phyloP scores from a whole-genome alignment of 2,113 vertebrate genomes.

The Casuarius casuarius region DNA sequence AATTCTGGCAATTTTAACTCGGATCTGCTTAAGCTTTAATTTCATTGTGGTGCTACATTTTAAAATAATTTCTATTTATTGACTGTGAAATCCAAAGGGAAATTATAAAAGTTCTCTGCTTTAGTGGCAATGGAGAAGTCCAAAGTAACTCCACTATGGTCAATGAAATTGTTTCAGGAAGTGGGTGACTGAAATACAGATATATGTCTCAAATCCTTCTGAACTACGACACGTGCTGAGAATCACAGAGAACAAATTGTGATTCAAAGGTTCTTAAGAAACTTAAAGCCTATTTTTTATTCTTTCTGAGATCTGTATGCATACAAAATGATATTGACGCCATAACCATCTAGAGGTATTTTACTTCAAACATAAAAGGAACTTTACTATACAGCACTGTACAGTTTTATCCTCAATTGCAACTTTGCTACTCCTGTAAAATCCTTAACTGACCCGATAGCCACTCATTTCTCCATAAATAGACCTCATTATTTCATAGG shows the following conservation, averaged over 20 bases:
- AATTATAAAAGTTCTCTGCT: not conserved
- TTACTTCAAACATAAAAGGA: not conserved
- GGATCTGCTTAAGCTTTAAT: not conserved
- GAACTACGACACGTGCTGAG: not conserved
- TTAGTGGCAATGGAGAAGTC: not conserved
- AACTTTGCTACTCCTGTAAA: not conserved
- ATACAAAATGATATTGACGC: not conserved
- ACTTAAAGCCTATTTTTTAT: not conserved
- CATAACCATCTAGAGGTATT: not conserved
- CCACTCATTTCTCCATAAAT: not conserved
- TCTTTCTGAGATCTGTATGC: not conserved
- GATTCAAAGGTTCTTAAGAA: not conserved
- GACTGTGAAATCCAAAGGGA: not conserved
- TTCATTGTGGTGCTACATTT: not conserved
- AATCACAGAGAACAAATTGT: not conserved
- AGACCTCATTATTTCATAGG: not conserved
- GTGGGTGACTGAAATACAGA: not conserved
- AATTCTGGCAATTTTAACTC: not conserved
- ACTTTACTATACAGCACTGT: not conserved
- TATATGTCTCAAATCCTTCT: not conserved
- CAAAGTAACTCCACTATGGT: not conserved
- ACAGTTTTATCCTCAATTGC: not conserved
- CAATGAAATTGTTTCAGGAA: not conserved
- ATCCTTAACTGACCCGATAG: not conserved
- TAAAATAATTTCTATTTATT: not conserved